Conservation (phyloP, 2,113 vertebrate species). For the Upupa epops region DNA sequence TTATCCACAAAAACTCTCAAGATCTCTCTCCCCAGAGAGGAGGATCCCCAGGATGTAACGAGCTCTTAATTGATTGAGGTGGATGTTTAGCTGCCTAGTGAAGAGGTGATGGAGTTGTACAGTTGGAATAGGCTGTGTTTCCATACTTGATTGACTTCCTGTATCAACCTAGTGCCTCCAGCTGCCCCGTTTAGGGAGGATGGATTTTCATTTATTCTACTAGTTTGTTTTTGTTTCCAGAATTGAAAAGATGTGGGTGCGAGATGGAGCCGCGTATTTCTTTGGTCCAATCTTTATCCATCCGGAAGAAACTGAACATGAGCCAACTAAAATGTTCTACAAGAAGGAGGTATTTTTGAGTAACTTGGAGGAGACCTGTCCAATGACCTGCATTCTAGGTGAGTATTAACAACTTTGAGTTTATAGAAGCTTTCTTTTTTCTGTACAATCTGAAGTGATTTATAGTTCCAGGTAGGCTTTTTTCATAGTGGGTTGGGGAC, state of each 20-base stretch:
- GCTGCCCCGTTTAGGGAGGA: background rate
- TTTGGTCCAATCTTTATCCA: conserved; percentile 98
- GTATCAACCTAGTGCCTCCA: background rate
- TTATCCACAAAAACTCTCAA: too few relatives aligned
- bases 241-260: conserved; percentile 97
- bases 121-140: background rate
- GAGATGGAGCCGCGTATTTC: conserved; percentile 96
- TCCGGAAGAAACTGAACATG: conserved; percentile 97
- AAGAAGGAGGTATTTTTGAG: conserved; percentile 99
- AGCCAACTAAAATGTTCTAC: conserved; percentile 99
- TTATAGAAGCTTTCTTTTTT: background rate
- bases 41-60: too few relatives aligned
- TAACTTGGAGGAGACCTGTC: conserved; percentile 95
- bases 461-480: background rate
- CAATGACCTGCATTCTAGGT: conserved; percentile 97
- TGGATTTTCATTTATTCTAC: background rate
- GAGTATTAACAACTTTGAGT: conserved; percentile 35
- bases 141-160: background rate
- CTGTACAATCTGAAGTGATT: background rate
- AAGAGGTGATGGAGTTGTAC: background rate
- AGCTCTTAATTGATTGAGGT: background rate
- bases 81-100: background rate
- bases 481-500: background rate
- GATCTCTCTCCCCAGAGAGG: too few relatives aligned
- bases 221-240: conserved; percentile 57